A percentile compares a stretch with the other conserved stretches of the same genome.
phyloP scores from a whole-genome alignment of 2,888 invertebrate genomes.

The Fragum sueziense region DNA sequence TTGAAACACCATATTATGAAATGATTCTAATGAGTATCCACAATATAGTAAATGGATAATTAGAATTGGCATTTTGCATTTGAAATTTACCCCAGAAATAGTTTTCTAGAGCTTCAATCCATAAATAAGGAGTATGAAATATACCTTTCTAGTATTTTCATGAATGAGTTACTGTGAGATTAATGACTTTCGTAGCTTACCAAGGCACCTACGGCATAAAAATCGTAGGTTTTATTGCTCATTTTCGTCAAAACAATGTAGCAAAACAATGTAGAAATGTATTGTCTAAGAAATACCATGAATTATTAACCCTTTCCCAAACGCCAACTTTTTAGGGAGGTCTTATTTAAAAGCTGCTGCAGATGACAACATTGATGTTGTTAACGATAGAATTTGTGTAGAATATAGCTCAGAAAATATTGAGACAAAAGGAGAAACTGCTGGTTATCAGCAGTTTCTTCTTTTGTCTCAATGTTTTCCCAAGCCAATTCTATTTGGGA shows the following conservation, averaged over 20 bases:
- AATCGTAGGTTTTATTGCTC: constrained; percentile 3
- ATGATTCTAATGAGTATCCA: neutral
- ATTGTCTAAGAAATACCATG: neutral
- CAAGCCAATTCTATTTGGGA: too few species aligned
- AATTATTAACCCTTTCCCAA: too few species aligned
- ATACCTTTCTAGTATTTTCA: constrained; percentile 9
- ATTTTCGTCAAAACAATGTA: neutral
- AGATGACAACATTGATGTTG: too few species aligned
- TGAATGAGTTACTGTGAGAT: constrained; percentile 18
- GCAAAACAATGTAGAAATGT: neutral
- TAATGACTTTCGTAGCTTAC: neutral
- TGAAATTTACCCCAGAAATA: neutral
- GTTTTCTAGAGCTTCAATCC: neutral
- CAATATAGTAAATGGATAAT: neutral
- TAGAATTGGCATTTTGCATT: too few species aligned
- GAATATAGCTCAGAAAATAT: too few species aligned
- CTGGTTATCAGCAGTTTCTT: too few species aligned
- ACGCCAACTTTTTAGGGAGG: too few species aligned
- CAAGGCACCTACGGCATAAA: constrained; percentile 4
- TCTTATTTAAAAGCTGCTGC: too few species aligned
- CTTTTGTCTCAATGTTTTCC: too few species aligned
- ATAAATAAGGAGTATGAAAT: neutral
- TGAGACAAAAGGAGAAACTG: too few species aligned
- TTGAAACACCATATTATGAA: too few species aligned
- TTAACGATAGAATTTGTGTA: too few species aligned